phyloP scores from a whole-genome alignment of 2,113 vertebrate genomes.

The Naja naja region DNA sequence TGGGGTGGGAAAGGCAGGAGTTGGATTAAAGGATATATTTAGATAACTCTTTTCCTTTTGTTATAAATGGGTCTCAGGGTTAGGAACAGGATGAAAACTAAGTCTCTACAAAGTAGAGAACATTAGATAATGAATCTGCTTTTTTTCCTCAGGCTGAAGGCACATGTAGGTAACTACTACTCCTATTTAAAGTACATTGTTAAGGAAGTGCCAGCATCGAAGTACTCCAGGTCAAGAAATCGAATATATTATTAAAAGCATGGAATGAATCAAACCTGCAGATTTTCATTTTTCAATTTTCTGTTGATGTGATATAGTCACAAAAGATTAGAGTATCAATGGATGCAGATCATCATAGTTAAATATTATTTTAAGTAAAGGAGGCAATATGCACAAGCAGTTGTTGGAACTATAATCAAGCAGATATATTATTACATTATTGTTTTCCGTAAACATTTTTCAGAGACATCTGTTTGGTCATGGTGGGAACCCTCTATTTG shows the following conservation, averaged over 20 bases:
- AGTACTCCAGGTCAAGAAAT: constrained; percentile 3
- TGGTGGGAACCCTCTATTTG: neutral
- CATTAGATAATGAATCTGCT: constrained; percentile 13
- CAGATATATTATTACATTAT: neutral
- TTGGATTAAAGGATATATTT: constrained; percentile 17
- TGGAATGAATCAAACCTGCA: neutral
- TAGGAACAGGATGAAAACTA: neutral
- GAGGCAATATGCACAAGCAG: neutral
- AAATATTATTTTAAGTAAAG: neutral
- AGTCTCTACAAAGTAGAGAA: neutral
- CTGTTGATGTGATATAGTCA: neutral
- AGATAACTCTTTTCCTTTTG: neutral
- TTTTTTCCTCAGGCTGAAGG: neutral
- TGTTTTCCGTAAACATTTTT: neutral
- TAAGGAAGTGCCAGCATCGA: constrained; percentile 3
- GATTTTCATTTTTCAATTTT: neutral
- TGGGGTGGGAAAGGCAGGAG: neutral
- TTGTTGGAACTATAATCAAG: neutral
- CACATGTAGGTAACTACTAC: neutral
- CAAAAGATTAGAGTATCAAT: neutral
- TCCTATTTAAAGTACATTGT: constrained; percentile 25
- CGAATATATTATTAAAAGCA: constrained; percentile 8
- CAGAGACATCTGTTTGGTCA: neutral
- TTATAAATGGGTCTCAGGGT: neutral
- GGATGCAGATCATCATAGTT: neutral